Percentiles rank a stretch among this genome's conserved stretches.
These are phyloP conservation scores for Drosophila limbata DNA, from an alignment of 2,888 invertebrate genomes.

Conservation along the genomic window DNA sequence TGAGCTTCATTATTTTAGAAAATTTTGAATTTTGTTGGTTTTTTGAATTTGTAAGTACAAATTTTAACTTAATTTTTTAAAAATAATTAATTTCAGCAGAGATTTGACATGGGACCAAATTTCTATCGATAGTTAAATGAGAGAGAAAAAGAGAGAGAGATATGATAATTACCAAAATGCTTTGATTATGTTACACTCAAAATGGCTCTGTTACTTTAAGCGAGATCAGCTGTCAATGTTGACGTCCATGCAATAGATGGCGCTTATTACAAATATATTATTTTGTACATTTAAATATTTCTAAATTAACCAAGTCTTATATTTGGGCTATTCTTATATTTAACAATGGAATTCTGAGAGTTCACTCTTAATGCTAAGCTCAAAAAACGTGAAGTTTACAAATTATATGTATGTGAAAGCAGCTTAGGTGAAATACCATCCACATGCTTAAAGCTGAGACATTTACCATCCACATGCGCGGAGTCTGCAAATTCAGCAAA, in stretches of 20 bases:
- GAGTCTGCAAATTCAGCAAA: conserved; percentile 51
- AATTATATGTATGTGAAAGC: background rate
- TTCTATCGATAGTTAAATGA: too few relatives aligned
- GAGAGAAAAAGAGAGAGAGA: too few relatives aligned
- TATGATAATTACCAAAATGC: background rate
- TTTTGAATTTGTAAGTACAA: too few relatives aligned
- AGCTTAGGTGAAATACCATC: conserved; percentile 20
- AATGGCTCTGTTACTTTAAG: background rate
- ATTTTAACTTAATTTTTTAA: too few relatives aligned
- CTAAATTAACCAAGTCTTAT: background rate
- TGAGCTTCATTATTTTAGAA: too few relatives aligned
- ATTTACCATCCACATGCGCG: conserved; percentile 44
- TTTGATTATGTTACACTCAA: background rate
- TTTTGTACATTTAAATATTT: background rate
- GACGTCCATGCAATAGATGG: conserved; percentile 28
- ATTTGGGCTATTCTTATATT: too few relatives aligned
- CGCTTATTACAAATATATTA: background rate
- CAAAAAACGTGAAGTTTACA: background rate
- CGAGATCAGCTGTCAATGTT: background rate
- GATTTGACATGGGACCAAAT: too few relatives aligned
- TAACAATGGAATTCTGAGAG: too few relatives aligned
- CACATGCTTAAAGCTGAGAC: conserved; percentile 37
- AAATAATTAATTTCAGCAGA: too few relatives aligned
- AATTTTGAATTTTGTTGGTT: too few relatives aligned
- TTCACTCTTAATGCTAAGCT: background rate